Percentiles rank a stretch among this genome's conserved stretches.
Conservation (phyloP, 2,113 vertebrate species). For the Nannospalax galili region DNA sequence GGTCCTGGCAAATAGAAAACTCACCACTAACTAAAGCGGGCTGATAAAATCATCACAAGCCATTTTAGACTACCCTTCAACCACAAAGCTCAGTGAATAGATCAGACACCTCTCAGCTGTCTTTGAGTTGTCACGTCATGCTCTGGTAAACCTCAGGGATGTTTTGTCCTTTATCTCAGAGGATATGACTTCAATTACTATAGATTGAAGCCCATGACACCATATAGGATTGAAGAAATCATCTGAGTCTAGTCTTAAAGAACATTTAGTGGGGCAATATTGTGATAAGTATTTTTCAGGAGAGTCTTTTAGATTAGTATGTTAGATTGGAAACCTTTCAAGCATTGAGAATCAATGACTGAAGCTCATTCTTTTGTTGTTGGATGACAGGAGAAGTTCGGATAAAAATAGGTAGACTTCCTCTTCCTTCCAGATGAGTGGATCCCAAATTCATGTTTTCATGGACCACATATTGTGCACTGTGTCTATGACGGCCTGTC, state of each 20-base stretch:
- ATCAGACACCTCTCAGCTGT: constrained; percentile 71
- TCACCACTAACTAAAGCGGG: constrained; percentile 85
- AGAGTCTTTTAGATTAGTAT: neutral
- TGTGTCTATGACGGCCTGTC: neutral
- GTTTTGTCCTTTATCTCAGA: constrained; percentile 7
- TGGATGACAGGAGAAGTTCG: neutral
- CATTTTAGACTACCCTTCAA: constrained; percentile 85
- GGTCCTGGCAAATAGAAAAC: constrained; percentile 82
- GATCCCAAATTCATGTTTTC: neutral
- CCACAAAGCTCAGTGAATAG: constrained; percentile 83
- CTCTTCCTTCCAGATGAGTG: neutral
- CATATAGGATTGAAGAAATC: neutral
- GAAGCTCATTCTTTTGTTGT: neutral
- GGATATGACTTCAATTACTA: neutral
- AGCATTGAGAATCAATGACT: neutral
- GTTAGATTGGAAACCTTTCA: neutral
- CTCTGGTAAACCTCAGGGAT: neutral
- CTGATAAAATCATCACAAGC: constrained; percentile 85
- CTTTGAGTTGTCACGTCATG: constrained; percentile 40
- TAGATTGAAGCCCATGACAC: neutral
- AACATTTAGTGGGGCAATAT: neutral
- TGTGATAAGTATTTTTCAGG: constrained; percentile 5
- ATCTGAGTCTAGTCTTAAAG: neutral
- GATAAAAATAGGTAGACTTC: neutral
- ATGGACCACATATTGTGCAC: neutral